Conservation (phyloP, 2,888 invertebrate genomes). For the Morpho helenor region DNA sequence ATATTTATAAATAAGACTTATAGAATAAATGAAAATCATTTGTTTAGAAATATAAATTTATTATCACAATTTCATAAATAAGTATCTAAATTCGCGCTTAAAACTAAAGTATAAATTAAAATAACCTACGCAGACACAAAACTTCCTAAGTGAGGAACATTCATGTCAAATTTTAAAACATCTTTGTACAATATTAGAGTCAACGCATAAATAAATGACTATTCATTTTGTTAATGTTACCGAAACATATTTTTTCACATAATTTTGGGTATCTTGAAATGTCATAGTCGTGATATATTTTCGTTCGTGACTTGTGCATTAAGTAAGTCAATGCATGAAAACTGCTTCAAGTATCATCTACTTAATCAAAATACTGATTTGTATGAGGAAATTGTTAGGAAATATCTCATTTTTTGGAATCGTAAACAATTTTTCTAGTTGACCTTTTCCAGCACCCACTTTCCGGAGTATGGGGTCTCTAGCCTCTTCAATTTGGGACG, state of each 20-base stretch:
- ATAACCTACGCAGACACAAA: conserved; percentile 50
- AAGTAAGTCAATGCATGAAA: conserved; percentile 23
- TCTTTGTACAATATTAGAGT: conserved; percentile 39
- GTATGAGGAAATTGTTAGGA: conserved; percentile 39
- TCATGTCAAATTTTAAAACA: conserved; percentile 29
- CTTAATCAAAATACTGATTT: conserved; percentile 67
- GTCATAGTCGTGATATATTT: conserved; percentile 53
- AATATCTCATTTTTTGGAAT: conserved; percentile 30
- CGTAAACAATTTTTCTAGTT: conserved; percentile 40
- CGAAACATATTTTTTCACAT: conserved; percentile 25
- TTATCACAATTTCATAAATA: conserved; percentile 77
- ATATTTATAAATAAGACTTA: not conserved
- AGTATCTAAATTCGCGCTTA: conserved; percentile 60
- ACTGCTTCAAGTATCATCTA: conserved; percentile 37
- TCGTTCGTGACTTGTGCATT: conserved; percentile 38
- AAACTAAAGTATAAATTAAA: conserved; percentile 65
- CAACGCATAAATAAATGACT: conserved; percentile 1
- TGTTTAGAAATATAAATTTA: conserved; percentile 58
- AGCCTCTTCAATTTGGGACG: conserved; percentile 65
- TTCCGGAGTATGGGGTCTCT: conserved; percentile 71
- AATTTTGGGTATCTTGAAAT: conserved; percentile 41
- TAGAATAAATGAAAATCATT: conserved; percentile 22
- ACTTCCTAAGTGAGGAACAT: conserved; percentile 37
- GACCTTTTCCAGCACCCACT: conserved; percentile 69
- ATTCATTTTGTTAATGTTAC: conserved; percentile 8